Percentiles rank a stretch among this genome's conserved stretches.
phyloP scores from a whole-genome alignment of 2,113 vertebrate genomes.

The Centropus unirufus region DNA sequence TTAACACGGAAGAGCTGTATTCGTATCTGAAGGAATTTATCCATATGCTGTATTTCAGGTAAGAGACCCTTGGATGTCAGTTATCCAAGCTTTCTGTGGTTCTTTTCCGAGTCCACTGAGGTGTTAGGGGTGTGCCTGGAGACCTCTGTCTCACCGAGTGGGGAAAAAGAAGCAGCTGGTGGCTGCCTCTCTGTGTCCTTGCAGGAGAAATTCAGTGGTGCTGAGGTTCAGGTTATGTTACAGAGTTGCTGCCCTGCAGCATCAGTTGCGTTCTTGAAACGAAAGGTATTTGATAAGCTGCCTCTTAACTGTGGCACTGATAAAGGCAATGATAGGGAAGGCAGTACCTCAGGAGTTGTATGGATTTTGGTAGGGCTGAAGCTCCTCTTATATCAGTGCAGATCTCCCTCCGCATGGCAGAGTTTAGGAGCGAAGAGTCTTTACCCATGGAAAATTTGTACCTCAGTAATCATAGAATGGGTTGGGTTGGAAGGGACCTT shows the following conservation, averaged over 20 bases:
- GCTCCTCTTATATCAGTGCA: accelerated
- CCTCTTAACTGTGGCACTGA: background rate
- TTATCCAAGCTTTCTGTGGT: background rate
- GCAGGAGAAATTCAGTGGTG: background rate
- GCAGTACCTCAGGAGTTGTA: background rate
- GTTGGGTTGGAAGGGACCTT: too few species aligned
- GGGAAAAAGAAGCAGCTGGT: background rate
- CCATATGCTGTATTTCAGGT: conserved; percentile 98
- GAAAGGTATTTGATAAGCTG: background rate
- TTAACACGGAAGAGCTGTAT: conserved; percentile 98
- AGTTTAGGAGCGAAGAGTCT: background rate
- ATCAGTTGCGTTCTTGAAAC: background rate
- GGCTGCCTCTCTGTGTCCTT: background rate
- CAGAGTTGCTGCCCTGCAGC: background rate
- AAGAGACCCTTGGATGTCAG: background rate
- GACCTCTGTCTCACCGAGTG: background rate
- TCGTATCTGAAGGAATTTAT: conserved; percentile 97
- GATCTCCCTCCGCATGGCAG: background rate
- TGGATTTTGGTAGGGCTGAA: background rate
- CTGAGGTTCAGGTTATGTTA: background rate
- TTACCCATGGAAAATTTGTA: background rate
- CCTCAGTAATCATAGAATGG: background rate
- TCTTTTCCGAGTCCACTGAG: background rate
- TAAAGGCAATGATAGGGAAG: background rate
- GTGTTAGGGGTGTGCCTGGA: too few species aligned